Base-by-base conservation (phyloP, 2,113 vertebrate species). In the Peromyscus leucopus region DNA sequence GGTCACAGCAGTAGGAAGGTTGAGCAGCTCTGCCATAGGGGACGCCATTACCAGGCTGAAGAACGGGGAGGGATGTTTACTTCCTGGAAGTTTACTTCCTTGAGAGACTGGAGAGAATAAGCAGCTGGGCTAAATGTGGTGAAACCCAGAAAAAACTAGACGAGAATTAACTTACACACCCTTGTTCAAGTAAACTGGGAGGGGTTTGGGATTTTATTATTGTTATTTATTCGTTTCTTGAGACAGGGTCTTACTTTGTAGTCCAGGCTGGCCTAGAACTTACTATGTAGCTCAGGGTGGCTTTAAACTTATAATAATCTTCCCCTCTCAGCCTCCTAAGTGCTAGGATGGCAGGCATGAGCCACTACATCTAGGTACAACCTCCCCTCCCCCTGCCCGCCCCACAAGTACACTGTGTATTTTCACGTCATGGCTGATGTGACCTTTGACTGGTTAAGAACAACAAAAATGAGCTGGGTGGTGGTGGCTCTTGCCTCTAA, bases 171-270 rank as follows among this genome's bases (percentile, higher is more conserved):
- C 5, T 75, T 84, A 78, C 0, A 71, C 42, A n/a, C 19, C 87
- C 24, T 69, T 74, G 69, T 88, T 61, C 24, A 61, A 82, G 89
- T 88, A 55, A 80, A 74, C 0, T 79, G 17, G n/a, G 24, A 95
- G 15, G 2, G 89, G 59, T 26, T 59, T 74, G 55, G 39, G 42
- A 61, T 93, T 93, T 88, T 94, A n/a, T 88, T 94, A 26, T 69
- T 61, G 36, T 84, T 85, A 84, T 48, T 86, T 69, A 51, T 48
- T 71, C 10, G 48, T 71, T 89, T 89, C 65, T 89, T 55, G 86
- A 89, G 48, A 72, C 48, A 89, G 36, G 86, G 15, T 89, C 22
- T 89, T 51, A 55, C 36, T 74, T 28, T 72, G 67, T 57, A 72
- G 46, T 55, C 48, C 33, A 67, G 28, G 61, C 13, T 88, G 86